These are phyloP conservation scores for Pseudomyrmex dendroicus DNA, from an alignment of 1,140 invertebrate genomes.

Conservation along the genomic window DNA sequence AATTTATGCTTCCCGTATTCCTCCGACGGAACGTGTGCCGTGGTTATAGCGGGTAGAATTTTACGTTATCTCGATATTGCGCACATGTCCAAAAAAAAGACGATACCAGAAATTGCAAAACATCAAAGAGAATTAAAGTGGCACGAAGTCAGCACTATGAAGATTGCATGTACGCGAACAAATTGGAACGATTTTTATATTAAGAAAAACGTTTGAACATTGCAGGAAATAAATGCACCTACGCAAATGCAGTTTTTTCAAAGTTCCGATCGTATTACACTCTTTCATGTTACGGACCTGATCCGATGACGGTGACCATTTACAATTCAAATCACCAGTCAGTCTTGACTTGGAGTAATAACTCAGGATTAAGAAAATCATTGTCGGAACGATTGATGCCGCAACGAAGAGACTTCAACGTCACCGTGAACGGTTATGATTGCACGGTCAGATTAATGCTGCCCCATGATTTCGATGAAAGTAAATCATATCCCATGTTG, in stretches of 20 bases:
- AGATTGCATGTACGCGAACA: background rate
- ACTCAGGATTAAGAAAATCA: conserved; percentile 84
- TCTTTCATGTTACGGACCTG: conserved; percentile 89
- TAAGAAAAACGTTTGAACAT: conserved; percentile 10
- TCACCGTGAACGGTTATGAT: conserved; percentile 86
- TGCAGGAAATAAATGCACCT: conserved; percentile 86
- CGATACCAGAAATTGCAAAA: background rate
- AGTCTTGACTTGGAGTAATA: conserved; percentile 87
- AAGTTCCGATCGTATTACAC: conserved; percentile 87
- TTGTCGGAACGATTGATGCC: conserved; percentile 87
- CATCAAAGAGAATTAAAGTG: background rate
- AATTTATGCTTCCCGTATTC: conserved; percentile 33
- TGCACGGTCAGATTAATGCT: conserved; percentile 82
- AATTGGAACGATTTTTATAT: no score
- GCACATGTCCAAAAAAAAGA: background rate
- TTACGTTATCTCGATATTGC: background rate
- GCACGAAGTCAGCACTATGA: background rate
- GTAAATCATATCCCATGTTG: conserved; percentile 78
- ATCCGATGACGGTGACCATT: conserved; percentile 78
- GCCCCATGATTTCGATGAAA: conserved; percentile 83
- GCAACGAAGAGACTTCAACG: conserved; percentile 86
- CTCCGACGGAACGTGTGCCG: background rate
- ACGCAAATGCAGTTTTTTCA: conserved; percentile 89
- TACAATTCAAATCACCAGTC: conserved; percentile 68
- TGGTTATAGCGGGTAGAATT: background rate